These are phyloP conservation scores for Hoplostethus atlanticus DNA, from an alignment of 2,797 vertebrate genomes.

Conservation along the genomic window DNA sequence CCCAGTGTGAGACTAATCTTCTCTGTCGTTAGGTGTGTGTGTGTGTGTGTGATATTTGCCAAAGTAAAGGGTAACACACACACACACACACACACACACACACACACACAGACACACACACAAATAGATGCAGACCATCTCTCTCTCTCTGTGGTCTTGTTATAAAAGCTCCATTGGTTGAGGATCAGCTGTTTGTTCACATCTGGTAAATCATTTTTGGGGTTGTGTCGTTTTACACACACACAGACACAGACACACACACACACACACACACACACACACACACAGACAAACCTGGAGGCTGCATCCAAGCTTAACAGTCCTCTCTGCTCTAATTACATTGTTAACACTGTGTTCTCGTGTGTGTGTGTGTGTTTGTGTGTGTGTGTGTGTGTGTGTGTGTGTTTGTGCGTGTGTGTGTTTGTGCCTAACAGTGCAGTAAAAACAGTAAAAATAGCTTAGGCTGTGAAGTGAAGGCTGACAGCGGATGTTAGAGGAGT, in stretches of 20 bases:
- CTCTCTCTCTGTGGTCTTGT: background rate
- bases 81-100: background rate
- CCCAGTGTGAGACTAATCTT: too few species aligned
- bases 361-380: background rate
- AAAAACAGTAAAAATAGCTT: too few species aligned
- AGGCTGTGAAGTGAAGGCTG: too few species aligned
- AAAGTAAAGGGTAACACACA: background rate
- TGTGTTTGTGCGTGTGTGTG: too few species aligned
- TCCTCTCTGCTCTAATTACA: background rate
- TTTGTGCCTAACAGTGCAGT: too few species aligned
- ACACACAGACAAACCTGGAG: background rate
- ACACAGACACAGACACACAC: background rate
- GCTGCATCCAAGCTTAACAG: too few species aligned
- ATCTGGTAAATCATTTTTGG: slow-evolving; percentile 28
- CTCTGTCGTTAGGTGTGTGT: too few species aligned
- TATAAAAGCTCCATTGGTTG: slow-evolving; percentile 1
- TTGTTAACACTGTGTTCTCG: background rate
- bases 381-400: background rate
- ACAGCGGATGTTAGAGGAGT: background rate
- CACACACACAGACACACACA: background rate
- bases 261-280: background rate
- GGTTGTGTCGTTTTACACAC: slow-evolving; percentile 8
- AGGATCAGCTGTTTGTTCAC: slow-evolving; percentile 26
- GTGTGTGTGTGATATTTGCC: too few species aligned
- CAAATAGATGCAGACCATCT: slow-evolving; percentile 1